phyloP scores from a whole-genome alignment of 2,797 vertebrate genomes.

The Anguilla pacifica region DNA sequence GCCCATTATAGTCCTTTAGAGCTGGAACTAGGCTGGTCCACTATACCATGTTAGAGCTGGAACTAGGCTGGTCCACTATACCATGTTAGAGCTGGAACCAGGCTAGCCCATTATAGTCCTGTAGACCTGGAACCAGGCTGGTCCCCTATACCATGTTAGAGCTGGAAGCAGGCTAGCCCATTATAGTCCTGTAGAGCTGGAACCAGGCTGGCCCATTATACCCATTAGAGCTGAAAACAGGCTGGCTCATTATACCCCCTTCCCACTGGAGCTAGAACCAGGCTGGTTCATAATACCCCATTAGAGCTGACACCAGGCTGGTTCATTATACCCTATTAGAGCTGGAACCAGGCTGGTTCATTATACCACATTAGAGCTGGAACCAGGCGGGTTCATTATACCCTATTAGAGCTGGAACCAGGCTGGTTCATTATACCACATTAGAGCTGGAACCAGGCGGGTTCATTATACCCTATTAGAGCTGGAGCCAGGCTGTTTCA shows the following conservation, averaged over 20 bases:
- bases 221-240: neutral
- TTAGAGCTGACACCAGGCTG: neutral
- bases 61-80: neutral
- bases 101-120: neutral
- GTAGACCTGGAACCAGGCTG: neutral
- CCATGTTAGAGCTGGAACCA: neutral
- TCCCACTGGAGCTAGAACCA: neutral
- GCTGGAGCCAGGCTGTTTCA: neutral
- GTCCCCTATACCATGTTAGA: neutral
- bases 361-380: neutral
- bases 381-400: neutral
- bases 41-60: neutral
- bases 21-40: neutral
- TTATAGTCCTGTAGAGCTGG: too few species aligned
- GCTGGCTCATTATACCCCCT: neutral
- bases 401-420: too few species aligned
- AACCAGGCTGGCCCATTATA: too few species aligned
- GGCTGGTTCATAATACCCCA: neutral
- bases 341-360: too few species aligned
- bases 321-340: too few species aligned
- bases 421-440: too few species aligned
- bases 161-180: too few species aligned
- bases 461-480: neutral
- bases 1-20: neutral
- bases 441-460: too few species aligned